Evolutionary conservation across 2,888 invertebrate genomes (phyloP).

Genomic region (Celastrina argiolus): DNA sequence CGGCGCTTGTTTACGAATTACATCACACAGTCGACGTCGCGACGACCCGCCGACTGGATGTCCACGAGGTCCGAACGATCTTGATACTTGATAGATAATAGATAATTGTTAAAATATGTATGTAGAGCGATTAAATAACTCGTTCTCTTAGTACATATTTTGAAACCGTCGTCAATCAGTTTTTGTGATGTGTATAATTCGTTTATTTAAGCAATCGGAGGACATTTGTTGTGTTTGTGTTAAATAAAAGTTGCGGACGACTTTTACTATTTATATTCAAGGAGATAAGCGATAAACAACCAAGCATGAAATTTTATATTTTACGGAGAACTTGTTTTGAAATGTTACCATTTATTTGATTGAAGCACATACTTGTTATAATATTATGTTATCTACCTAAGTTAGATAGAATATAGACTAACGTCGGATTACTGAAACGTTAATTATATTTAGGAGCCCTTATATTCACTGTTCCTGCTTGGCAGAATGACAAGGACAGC

Average conservation of each 20-base stretch:
- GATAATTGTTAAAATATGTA: background rate
- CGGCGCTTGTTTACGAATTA: conserved; percentile 20
- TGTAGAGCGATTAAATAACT: background rate
- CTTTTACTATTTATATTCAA: conserved; percentile 9
- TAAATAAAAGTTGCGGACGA: background rate
- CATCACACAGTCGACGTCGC: conserved; percentile 19
- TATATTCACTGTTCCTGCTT: too few species aligned
- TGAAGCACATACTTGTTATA: background rate
- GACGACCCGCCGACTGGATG: background rate
- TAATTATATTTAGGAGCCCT: too few species aligned
- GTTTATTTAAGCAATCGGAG: background rate
- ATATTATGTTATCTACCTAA: too few species aligned
- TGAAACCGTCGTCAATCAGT: background rate
- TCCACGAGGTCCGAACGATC: conserved; percentile 4
- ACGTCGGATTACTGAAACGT: too few species aligned
- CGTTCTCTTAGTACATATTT: background rate
- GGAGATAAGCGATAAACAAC: conserved; percentile 5
- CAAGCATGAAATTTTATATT: background rate
- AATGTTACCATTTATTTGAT: background rate
- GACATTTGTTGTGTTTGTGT: conserved; percentile 4
- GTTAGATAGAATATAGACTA: too few species aligned
- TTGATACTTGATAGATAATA: background rate
- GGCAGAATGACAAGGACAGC: too few species aligned
- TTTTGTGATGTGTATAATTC: background rate
- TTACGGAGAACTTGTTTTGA: background rate